Percentiles rank a stretch among this genome's conserved stretches.
Evolutionary conservation across 2,888 invertebrate species (phyloP).

Genomic region (Protodeltote pygarga): DNA sequence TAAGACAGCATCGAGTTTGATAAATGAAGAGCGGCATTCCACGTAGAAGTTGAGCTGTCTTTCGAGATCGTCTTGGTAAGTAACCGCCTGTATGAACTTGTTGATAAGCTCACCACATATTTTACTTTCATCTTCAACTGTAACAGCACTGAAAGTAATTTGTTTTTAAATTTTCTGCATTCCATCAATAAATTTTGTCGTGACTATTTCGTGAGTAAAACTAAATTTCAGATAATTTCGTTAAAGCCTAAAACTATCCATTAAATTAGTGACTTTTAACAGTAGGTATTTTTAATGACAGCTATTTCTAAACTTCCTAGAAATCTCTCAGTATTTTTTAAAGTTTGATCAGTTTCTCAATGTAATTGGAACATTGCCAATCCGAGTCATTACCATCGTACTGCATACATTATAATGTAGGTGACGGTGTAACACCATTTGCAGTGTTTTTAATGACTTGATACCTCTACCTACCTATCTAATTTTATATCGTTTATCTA

Average conservation of each 20-base stretch:
- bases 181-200: too few species aligned
- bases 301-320: slow-evolving; percentile 31
- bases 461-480: too few species aligned
- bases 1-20: slow-evolving; percentile 95
- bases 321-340: slow-evolving; percentile 17
- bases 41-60: slow-evolving; percentile 97
- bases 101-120: slow-evolving; percentile 94
- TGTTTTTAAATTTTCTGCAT: too few species aligned
- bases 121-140: slow-evolving; percentile 96
- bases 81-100: slow-evolving; percentile 92
- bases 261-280: neutral
- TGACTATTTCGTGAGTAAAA: neutral
- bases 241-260: too few species aligned
- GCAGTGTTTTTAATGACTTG: neutral
- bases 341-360: slow-evolving; percentile 29
- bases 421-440: neutral
- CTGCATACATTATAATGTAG: slow-evolving; percentile 1
- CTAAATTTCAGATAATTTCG: neutral
- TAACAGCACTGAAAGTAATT: slow-evolving; percentile 91
- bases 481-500: too few species aligned
- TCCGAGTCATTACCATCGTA: slow-evolving; percentile 3
- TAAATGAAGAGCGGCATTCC: slow-evolving; percentile 95
- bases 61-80: slow-evolving; percentile 95
- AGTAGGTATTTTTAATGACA: slow-evolving; percentile 12
- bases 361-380: slow-evolving; percentile 21